Percentiles rank a stretch among this genome's conserved stretches.
These are phyloP conservation scores for Acromyrmex echinatior DNA, from an alignment of 1,140 invertebrate species.

Conservation along the genomic window DNA sequence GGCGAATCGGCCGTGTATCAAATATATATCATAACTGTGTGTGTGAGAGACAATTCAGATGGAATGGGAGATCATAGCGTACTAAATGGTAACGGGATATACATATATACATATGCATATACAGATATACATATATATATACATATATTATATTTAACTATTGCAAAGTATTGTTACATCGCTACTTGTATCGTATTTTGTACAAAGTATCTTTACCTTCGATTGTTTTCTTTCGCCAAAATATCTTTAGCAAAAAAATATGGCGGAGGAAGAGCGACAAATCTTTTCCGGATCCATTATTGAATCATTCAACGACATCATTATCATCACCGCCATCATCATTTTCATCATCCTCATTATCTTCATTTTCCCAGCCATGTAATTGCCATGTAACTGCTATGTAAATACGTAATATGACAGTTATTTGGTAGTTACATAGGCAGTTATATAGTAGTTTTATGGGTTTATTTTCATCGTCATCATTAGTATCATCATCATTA, in stretches of 20 bases:
- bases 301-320: neutral
- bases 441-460: no score
- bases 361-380: neutral
- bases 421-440: no score
- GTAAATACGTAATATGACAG: no score
- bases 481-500: neutral
- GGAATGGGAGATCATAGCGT: slow-evolving; percentile 53
- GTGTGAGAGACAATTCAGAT: neutral
- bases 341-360: neutral
- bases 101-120: slow-evolving; percentile 70
- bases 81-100: slow-evolving; percentile 66
- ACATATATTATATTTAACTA: slow-evolving; percentile 80
- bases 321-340: neutral
- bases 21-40: slow-evolving; percentile 47
- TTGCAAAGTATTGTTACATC: slow-evolving; percentile 86
- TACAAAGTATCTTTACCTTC: slow-evolving; percentile 85
- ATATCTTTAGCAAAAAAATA: slow-evolving; percentile 71
- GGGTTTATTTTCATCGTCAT: neutral
- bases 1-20: slow-evolving; percentile 30
- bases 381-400: no score
- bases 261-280: slow-evolving; percentile 62
- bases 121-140: slow-evolving; percentile 58
- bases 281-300: slow-evolving; percentile 51
- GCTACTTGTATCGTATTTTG: slow-evolving; percentile 86
- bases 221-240: slow-evolving; percentile 82